A percentile compares a stretch with the other conserved stretches of the same genome.
Conservation (phyloP, 2,888 invertebrate species). For the Exocentrus adspersus region DNA sequence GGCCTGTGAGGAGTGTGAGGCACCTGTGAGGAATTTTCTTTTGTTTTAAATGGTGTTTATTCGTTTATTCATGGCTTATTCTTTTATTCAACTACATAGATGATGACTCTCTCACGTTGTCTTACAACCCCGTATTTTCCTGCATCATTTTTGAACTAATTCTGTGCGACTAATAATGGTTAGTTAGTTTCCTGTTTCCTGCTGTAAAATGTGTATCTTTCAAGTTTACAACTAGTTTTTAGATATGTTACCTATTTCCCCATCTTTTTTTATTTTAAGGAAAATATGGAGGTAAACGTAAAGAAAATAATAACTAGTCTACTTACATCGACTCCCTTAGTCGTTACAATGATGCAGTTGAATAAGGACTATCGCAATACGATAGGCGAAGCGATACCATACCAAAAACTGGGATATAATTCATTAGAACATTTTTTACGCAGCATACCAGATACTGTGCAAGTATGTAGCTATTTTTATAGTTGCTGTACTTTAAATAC, state of each 20-base stretch:
- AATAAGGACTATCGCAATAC: slow-evolving; percentile 48
- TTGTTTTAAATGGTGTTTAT: too few relatives aligned
- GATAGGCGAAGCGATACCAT: slow-evolving; percentile 51
- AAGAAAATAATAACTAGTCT: slow-evolving; percentile 48
- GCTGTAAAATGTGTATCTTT: too few relatives aligned
- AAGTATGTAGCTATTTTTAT: slow-evolving; percentile 31
- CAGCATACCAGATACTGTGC: slow-evolving; percentile 49
- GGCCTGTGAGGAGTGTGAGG: too few relatives aligned
- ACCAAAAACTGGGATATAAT: slow-evolving; percentile 45
- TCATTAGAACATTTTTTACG: slow-evolving; percentile 48
- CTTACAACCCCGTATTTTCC: too few relatives aligned
- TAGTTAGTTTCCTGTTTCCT: too few relatives aligned
- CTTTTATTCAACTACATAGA: too few relatives aligned
- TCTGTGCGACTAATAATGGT: too few relatives aligned
- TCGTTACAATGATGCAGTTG: slow-evolving; percentile 45
- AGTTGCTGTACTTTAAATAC: neutral
- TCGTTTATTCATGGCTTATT: too few relatives aligned
- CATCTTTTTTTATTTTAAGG: slow-evolving; percentile 1
- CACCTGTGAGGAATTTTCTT: too few relatives aligned
- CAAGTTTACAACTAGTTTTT: too few relatives aligned
- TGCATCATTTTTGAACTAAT: too few relatives aligned
- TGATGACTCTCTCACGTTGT: too few relatives aligned
- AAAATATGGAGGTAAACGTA: slow-evolving; percentile 27
- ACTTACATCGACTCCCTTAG: slow-evolving; percentile 48
- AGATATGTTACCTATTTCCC: neutral